Evolutionary conservation across 2,113 vertebrate genomes (phyloP).

Genomic region (Ciconia maguari): DNA sequence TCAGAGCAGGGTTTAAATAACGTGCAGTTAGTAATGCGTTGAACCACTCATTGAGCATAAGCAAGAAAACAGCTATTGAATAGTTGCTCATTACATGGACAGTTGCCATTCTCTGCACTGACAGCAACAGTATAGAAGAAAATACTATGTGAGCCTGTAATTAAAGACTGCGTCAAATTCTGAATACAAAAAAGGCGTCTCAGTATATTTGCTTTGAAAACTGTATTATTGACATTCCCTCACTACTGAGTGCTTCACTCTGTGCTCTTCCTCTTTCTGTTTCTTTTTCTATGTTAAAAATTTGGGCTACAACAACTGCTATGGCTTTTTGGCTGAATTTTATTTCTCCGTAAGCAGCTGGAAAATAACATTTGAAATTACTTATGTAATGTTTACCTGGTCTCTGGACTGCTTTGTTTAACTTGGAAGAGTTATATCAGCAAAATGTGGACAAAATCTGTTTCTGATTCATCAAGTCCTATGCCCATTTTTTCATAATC

Average conservation of each 20-base stretch:
- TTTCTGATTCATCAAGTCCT: background rate
- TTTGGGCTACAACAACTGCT: background rate
- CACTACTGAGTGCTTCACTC: background rate
- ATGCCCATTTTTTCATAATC: background rate
- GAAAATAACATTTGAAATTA: background rate
- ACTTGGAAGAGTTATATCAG: background rate
- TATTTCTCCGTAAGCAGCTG: background rate
- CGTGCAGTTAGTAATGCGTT: background rate
- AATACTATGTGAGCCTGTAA: background rate
- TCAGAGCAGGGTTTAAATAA: slow-evolving; percentile 26
- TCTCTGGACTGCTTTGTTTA: background rate
- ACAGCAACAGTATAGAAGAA: background rate
- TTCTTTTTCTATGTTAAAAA: background rate
- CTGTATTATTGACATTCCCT: background rate
- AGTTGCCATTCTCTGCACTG: background rate
- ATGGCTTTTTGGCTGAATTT: background rate
- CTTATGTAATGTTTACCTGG: background rate
- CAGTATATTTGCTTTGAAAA: background rate
- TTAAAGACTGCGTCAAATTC: background rate
- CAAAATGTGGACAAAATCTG: background rate
- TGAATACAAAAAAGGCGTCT: background rate
- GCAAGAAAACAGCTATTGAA: background rate
- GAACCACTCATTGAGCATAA: background rate
- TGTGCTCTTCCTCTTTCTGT: background rate
- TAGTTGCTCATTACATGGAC: background rate